phyloP scores from a whole-genome alignment of 2,797 vertebrate genomes.

The Novumbra hubbsi region DNA sequence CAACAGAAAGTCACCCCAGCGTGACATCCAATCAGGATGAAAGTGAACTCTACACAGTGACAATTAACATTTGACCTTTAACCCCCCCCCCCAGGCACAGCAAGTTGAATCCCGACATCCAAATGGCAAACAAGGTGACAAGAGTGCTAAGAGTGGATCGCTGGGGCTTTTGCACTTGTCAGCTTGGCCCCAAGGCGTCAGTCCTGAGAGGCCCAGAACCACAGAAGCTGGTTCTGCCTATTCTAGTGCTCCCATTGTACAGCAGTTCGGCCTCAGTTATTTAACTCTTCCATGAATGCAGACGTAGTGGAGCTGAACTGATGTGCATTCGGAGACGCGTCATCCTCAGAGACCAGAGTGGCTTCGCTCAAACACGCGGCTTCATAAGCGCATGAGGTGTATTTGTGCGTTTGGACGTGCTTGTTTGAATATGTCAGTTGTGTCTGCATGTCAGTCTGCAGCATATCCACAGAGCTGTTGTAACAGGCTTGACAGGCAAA shows the following conservation, averaged over 20 bases:
- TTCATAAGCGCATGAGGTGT: conserved; percentile 57
- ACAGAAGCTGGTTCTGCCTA: conserved; percentile 30
- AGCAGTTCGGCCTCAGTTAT: conserved; percentile 32
- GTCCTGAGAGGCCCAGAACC: conserved; percentile 15
- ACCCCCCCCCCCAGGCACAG: conserved; percentile 68
- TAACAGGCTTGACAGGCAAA: background rate
- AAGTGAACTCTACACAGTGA: conserved; percentile 26
- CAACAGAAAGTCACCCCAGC: background rate
- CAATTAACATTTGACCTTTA: conserved; percentile 64
- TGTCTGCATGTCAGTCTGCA: conserved; percentile 39
- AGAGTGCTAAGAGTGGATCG: conserved; percentile 41
- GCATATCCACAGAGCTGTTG: conserved; percentile 24
- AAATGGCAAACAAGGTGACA: conserved; percentile 82
- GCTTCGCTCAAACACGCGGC: conserved; percentile 55
- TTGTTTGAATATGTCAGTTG: conserved; percentile 18
- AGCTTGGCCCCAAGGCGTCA: conserved; percentile 55
- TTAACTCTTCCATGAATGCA: conserved; percentile 8
- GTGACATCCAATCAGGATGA: conserved; percentile 4
- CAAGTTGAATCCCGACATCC: conserved; percentile 73
- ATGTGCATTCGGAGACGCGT: conserved; percentile 56
- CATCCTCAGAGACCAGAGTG: conserved; percentile 21
- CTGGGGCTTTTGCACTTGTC: conserved; percentile 63
- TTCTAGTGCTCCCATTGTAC: conserved; percentile 57
- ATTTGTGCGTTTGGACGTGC: conserved; percentile 14
- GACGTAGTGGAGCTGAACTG: conserved; percentile 40